These are phyloP conservation scores for Pseudomyrmex flavicornis DNA, from an alignment of 1,140 invertebrate species.

Conservation along the genomic window DNA sequence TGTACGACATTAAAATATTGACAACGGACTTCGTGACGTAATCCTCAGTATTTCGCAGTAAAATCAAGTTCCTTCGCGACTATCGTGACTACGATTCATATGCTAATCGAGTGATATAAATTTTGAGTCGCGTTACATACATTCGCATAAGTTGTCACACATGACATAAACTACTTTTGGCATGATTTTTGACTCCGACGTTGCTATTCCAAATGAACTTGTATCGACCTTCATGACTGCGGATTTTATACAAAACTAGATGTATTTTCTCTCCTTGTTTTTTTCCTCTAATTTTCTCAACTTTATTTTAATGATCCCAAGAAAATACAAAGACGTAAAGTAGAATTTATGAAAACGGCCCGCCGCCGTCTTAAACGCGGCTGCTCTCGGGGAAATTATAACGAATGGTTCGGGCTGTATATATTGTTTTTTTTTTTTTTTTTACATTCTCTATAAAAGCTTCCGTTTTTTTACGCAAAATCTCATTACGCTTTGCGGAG, in stretches of 20 bases:
- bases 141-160: neutral
- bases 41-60: neutral
- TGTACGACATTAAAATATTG: neutral
- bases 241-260: neutral
- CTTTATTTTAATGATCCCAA: constrained; percentile 22
- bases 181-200: constrained; percentile 23
- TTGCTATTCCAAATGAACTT: constrained; percentile 36
- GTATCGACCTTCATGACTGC: constrained; percentile 23
- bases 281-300: too few relatives aligned
- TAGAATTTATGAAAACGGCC: constrained; percentile 15
- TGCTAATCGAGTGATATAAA: constrained; percentile 29
- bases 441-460: constrained; percentile 9
- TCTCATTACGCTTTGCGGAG: neutral
- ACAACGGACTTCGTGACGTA: neutral
- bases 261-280: neutral
- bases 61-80: neutral
- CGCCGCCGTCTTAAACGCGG: neutral
- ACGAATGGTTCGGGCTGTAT: neutral
- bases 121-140: neutral
- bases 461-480: neutral
- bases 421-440: neutral
- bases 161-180: constrained; percentile 24
- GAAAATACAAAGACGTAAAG: constrained; percentile 19
- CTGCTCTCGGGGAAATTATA: neutral
- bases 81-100: constrained; percentile 8